These are phyloP conservation scores for Xestoiulus laeticollis DNA, from an alignment of 2,888 invertebrate species.

Conservation along the genomic window DNA sequence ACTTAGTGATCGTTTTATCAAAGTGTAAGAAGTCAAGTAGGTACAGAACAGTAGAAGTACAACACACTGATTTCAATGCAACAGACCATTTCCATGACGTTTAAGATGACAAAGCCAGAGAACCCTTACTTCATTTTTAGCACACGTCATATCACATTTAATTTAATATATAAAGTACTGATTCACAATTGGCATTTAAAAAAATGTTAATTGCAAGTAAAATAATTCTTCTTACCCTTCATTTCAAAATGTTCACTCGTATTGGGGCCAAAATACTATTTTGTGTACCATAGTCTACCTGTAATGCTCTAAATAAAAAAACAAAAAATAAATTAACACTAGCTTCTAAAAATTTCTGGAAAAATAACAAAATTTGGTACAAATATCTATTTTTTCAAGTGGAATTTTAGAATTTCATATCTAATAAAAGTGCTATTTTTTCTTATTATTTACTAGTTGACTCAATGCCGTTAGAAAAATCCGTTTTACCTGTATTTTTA, in stretches of 20 bases:
- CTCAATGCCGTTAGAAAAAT: too few species aligned
- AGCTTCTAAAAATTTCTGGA: neutral
- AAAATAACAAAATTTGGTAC: too few species aligned
- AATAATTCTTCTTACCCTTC: neutral
- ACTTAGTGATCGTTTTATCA: constrained; percentile 49
- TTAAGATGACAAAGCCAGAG: neutral
- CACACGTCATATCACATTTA: neutral
- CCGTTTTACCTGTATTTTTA: too few species aligned
- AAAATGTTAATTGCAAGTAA: neutral
- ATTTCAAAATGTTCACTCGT: neutral
- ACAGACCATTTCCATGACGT: constrained; percentile 10
- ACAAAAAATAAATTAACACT: neutral
- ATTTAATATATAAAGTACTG: neutral
- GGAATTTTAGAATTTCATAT: too few species aligned
- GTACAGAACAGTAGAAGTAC: constrained; percentile 47
- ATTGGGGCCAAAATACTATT: neutral
- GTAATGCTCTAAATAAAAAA: neutral
- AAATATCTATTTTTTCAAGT: too few species aligned
- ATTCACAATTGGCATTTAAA: neutral
- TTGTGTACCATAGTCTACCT: too few species aligned
- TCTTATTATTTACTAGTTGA: too few species aligned
- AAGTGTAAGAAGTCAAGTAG: constrained; percentile 50
- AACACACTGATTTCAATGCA: constrained; percentile 42
- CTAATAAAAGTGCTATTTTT: too few species aligned
- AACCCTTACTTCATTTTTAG: neutral